Evolutionary conservation across 2,113 vertebrate genomes (phyloP), one percentile per base, ranked within the genome.

Genomic region (Clarias macrocephalus): DNA sequence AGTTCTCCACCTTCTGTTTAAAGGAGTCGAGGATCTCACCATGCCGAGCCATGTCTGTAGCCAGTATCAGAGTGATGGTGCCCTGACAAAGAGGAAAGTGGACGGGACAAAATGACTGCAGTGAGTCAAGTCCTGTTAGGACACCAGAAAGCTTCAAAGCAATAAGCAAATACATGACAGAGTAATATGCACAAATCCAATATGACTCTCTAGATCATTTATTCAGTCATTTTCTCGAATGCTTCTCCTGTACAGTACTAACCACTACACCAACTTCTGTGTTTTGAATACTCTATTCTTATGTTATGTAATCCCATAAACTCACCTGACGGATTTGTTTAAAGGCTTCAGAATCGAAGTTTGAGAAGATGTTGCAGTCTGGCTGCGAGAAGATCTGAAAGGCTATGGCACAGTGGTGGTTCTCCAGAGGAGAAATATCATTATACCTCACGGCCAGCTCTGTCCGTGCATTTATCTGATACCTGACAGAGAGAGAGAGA

Each of bases 21-120:
- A 99, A 99, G 72, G 96, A 96, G 84, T 98, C 97, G 85, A 99
- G 92, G 80, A 99, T 99, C 93, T 99, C 98, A 0, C 96, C 96
- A 0, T 99, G 98, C 79, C 96, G 93, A 0, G 98, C 97, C 98
- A 99, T 99, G 95, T 99, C 98, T 2, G 98, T 99, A 89, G 98
- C 97, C 91, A 99, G 89, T 92, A 99, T 98, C 87, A 99, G 91
- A 0, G 96, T 97, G 94, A 98, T 99, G 87, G 97, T 97, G 5
- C 96, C 97, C 98, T 99, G 93, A 79, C 12, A 80, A 65, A 48
- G 5, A 65, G 48, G 5, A 80, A 37, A 1, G 30, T 1, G 3
- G n/a, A 80, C 16, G 33, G n/a, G 28, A 63, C 5, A 33, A 37
- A 65, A 16, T 65, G 10, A 48, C n/a, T 33, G 16, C 21, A 56